phyloP scores from a whole-genome alignment of 2,113 vertebrate species.

The Ursus arctos region DNA sequence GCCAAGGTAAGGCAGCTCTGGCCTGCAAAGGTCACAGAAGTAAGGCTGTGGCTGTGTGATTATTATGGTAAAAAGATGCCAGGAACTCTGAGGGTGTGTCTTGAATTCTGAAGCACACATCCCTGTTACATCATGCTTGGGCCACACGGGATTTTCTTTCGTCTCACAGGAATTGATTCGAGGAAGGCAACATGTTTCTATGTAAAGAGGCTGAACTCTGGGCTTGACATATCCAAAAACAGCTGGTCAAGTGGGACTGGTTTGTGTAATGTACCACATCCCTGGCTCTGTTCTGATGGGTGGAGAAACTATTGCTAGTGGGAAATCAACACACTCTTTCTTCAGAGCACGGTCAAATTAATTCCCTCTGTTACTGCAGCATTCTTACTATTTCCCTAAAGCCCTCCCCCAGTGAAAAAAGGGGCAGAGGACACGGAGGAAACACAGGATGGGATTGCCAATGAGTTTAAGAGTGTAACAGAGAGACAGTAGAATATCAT shows the following conservation, averaged over 20 bases:
- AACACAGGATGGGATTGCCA: constrained; percentile 59
- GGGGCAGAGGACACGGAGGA: constrained; percentile 42
- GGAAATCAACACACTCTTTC: constrained; percentile 67
- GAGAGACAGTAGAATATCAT: neutral
- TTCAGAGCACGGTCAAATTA: constrained; percentile 67
- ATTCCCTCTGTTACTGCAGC: constrained; percentile 47
- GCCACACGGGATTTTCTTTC: constrained; percentile 70
- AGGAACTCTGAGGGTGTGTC: constrained; percentile 78
- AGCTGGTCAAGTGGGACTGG: constrained; percentile 77
- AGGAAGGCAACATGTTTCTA: constrained; percentile 81
- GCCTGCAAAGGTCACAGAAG: constrained; percentile 65
- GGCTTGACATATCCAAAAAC: constrained; percentile 69
- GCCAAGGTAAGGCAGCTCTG: constrained; percentile 24
- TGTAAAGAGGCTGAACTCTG: constrained; percentile 68
- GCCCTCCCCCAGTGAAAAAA: neutral
- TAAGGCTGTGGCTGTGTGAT: constrained; percentile 61
- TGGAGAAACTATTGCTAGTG: constrained; percentile 63
- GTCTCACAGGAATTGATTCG: constrained; percentile 76
- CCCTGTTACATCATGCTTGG: constrained; percentile 76
- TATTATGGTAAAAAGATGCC: constrained; percentile 76
- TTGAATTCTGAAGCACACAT: constrained; percentile 75
- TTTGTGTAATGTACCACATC: constrained; percentile 73
- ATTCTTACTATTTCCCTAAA: constrained; percentile 60
- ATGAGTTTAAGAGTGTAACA: neutral
- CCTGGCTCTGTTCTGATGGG: constrained; percentile 69